phyloP scores from a whole-genome alignment of 2,113 vertebrate genomes.

The Halcyon malimbica region DNA sequence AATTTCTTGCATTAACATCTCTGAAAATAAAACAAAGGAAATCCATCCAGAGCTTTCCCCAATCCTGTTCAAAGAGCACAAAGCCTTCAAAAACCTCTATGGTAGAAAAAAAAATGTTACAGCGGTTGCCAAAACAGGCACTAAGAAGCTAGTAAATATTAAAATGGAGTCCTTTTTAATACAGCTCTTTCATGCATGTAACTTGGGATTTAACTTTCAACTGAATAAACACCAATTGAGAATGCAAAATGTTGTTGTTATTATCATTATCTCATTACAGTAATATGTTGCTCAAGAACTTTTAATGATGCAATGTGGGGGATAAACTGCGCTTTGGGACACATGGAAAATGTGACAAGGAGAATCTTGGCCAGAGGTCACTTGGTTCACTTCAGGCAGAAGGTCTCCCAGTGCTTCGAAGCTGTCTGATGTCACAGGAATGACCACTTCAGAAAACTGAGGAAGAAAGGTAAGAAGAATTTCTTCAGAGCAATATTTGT shows the following conservation, averaged over 20 bases:
- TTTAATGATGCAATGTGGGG: background rate
- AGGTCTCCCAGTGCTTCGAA: background rate
- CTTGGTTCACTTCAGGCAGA: background rate
- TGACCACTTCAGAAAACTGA: background rate
- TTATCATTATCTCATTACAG: background rate
- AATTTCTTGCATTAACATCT: slow-evolving; percentile 10
- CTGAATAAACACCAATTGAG: slow-evolving; percentile 9
- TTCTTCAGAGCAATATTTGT: background rate
- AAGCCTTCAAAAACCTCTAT: slow-evolving; percentile 9
- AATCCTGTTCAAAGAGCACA: slow-evolving; percentile 20
- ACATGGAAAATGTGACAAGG: background rate
- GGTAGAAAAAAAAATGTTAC: slow-evolving; percentile 38
- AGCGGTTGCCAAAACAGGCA: slow-evolving; percentile 38
- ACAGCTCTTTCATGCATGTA: background rate
- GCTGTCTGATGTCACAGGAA: background rate
- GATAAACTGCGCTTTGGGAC: background rate
- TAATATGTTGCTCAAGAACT: background rate
- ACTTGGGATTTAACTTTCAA: slow-evolving; percentile 48
- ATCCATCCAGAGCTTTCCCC: slow-evolving; percentile 10
- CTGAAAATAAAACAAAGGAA: slow-evolving; percentile 52
- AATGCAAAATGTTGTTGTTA: slow-evolving; percentile 34
- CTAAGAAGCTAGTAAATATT: slow-evolving; percentile 56
- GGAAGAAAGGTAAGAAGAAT: background rate
- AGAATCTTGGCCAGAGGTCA: background rate
- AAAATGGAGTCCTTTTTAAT: slow-evolving; percentile 39